Percentiles rank a stretch among this genome's conserved stretches.
phyloP scores from a whole-genome alignment of 2,797 vertebrate genomes.

The Lacerta viridis region DNA sequence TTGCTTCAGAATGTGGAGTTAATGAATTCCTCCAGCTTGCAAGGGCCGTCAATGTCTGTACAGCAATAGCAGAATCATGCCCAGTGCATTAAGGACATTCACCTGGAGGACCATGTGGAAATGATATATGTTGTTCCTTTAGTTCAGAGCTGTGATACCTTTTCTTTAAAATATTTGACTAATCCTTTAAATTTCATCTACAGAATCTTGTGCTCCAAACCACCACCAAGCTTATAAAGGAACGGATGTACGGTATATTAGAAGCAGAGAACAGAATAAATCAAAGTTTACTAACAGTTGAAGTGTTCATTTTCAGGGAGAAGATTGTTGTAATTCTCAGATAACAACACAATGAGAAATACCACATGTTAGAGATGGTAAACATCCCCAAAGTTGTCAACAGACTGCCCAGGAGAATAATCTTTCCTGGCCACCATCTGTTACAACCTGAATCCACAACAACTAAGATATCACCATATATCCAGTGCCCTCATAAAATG shows the following conservation, averaged over 20 bases:
- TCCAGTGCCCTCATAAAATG: neutral
- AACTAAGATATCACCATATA: neutral
- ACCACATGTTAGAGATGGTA: slow-evolving; percentile 6
- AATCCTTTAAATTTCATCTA: neutral
- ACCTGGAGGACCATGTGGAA: neutral
- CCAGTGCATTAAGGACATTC: neutral
- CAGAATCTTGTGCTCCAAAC: neutral
- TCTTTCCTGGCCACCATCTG: neutral
- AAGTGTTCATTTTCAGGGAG: neutral
- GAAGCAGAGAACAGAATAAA: neutral
- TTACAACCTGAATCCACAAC: neutral
- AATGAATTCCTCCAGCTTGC: too few relatives aligned
- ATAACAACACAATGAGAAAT: neutral
- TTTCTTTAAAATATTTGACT: neutral
- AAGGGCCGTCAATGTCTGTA: neutral
- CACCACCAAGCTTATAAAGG: neutral
- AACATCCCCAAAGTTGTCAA: neutral
- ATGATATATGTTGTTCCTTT: neutral
- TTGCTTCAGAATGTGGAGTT: too few relatives aligned
- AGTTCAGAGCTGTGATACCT: neutral
- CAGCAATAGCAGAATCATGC: neutral
- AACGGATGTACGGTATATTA: neutral
- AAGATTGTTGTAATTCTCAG: neutral
- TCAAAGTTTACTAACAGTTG: neutral
- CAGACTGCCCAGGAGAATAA: neutral